Base-by-base conservation (phyloP, 1,140 invertebrate genomes). In the Euwallacea similis region DNA sequence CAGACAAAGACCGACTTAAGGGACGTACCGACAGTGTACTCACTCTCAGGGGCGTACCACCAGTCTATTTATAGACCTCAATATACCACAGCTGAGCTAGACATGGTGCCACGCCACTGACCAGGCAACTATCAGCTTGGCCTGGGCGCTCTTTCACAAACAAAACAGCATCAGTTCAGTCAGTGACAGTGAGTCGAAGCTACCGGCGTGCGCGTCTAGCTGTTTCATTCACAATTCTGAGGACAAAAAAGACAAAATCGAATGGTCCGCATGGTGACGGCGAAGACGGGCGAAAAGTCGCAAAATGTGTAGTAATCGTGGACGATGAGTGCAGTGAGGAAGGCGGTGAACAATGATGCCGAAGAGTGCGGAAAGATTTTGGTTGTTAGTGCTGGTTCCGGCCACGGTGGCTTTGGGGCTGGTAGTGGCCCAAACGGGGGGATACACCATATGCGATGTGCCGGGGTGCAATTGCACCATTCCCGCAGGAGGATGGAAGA, bases 381-480 rank as follows among this genome's bases (percentile, higher is more conserved):
- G 70, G 21, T 33, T 33, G 54, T 72, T 73, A 61, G 64, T 70
- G 63, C 68, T 75, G 66, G 64, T 77, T 58, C 58, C 63, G 60
- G 72, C 74, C 62, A 58, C 74, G 64, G 65, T 69, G 47, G 70
- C 74, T 65, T 62, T 70, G 10, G 46, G 54, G 9, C 54, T 66
- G 42, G 70, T 42, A n/a, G 46, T 54, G 46, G 69, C 67, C 42
- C 60, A 77, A 68, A 73, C 70, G 61, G 73, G 73, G 46, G 73
- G 73, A 42, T 69, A 74, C 56, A 74, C 73, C 53, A 82, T 88
- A 73, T 89, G 87, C 77, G 81, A 84, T 16, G 82, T 85, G 75
- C 78, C 83, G 47, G 87, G 83, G 76, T 90, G 88, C 79, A 84
- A 84, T 69, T 90, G 88, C 76, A 83, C 83, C 47, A 80, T 84